phyloP scores from a whole-genome alignment of 2,113 vertebrate species.

The Scomber colias region DNA sequence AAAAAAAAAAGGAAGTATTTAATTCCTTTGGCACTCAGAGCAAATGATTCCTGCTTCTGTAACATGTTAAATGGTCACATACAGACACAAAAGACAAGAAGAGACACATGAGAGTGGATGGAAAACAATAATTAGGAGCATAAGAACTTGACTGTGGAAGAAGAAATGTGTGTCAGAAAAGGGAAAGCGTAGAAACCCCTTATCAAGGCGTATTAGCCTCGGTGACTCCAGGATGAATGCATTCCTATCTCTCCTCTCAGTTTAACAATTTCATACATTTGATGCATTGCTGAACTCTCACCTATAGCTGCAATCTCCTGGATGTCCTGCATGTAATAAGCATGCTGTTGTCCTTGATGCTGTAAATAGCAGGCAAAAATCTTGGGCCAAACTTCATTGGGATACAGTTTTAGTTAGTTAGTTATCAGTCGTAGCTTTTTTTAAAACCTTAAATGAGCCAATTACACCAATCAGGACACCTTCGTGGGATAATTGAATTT shows the following conservation, averaged over 20 bases:
- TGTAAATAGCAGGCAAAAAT: neutral
- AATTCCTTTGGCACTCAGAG: slow-evolving; percentile 18
- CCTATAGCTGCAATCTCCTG: neutral
- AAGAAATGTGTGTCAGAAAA: neutral
- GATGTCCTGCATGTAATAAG: neutral
- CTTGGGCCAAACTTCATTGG: neutral
- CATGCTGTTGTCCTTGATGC: neutral
- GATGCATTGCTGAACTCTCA: neutral
- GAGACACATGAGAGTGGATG: too few species aligned
- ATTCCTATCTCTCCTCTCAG: neutral
- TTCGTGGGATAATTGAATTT: too few species aligned
- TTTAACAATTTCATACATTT: neutral
- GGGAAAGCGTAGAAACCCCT: neutral
- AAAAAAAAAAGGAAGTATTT: slow-evolving; percentile 21
- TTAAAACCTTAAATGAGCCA: too few species aligned
- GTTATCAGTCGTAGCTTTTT: neutral
- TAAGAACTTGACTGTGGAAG: neutral
- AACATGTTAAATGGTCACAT: slow-evolving; percentile 2
- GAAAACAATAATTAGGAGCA: neutral
- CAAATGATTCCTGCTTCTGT: slow-evolving; percentile 17
- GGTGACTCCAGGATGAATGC: neutral
- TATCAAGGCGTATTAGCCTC: neutral
- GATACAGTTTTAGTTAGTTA: too few species aligned
- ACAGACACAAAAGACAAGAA: neutral
- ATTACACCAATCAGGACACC: too few species aligned